Conservation (phyloP, 2,888 invertebrate genomes). For the Drosophila falleni region DNA sequence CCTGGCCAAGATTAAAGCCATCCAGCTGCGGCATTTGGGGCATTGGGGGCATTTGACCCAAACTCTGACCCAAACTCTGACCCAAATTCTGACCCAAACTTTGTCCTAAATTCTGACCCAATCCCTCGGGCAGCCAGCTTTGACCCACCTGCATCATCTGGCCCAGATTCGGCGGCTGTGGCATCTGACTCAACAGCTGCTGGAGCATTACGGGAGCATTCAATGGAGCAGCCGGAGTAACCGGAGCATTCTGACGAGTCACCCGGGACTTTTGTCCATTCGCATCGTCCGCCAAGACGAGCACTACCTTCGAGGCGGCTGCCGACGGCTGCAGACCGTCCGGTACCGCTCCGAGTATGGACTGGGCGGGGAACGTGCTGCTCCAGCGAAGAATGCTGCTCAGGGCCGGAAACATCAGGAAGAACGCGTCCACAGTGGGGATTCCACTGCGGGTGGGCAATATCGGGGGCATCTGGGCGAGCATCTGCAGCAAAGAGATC, state of each 20-base stretch:
- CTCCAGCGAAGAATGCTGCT: conserved; percentile 67
- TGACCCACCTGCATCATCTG: conserved; percentile 21
- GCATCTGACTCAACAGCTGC: conserved; percentile 46
- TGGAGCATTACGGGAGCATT: conserved; percentile 21
- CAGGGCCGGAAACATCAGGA: conserved; percentile 69
- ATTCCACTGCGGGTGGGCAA: conserved; percentile 35
- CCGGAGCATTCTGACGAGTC: conserved; percentile 54
- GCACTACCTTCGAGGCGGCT: conserved; percentile 74
- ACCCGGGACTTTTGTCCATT: conserved; percentile 52
- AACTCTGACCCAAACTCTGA: conserved; percentile 5
- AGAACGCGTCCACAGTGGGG: conserved; percentile 47
- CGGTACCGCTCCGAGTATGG: conserved; percentile 57
- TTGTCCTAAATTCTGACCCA: no score
- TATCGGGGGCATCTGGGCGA: conserved; percentile 60
- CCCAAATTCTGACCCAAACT: no score
- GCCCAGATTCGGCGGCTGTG: conserved; percentile 21
- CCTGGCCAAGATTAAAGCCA: conserved; percentile 29
- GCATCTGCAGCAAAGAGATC: conserved; percentile 45
- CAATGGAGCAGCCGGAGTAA: not conserved
- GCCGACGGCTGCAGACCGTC: conserved; percentile 44
- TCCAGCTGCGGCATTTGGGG: conserved; percentile 29
- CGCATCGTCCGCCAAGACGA: conserved; percentile 79
- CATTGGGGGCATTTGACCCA: conserved; percentile 36
- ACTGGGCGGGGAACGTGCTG: conserved; percentile 60
- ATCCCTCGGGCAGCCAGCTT: not conserved